Evolutionary conservation across 2,113 vertebrate species (phyloP), one percentile per base, ranked within the genome.

Genomic region (Donacobius atricapilla): DNA sequence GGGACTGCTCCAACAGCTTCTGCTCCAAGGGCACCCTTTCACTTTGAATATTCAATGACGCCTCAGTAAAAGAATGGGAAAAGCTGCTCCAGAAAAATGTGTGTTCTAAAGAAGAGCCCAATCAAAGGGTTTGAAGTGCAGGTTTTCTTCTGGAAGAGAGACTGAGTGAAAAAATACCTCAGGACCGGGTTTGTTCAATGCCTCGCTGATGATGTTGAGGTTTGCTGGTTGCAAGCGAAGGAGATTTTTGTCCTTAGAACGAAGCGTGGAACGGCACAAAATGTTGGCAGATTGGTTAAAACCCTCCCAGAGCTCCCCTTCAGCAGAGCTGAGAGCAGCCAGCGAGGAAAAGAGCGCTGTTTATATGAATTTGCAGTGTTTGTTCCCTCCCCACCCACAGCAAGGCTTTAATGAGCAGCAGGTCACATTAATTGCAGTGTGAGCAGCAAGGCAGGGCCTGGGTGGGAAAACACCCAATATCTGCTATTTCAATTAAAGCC

Each of bases 291-390:
- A 39, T 48, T 10, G 22, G 44, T 42, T 28, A 3, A 65, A 79
- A 47, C 5, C n/a, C 37, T 35, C 50, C 19, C 53, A 19, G 58
- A 6, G n/a, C n/a, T 42, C 20, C 31, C 8, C 1, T 53, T 40
- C 11, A 48, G 44, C 76, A 58, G 40, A 65, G 37, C 53, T 56
- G 42, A 30, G 76, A 48, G 42, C 9, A 10, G 4, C 47, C 12
- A 54, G 69, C 60, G 17, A 66, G 66, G 61, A 58, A 40, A 39
- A 72, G 14, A 56, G 48, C 17, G 8, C 12, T n/a, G 12, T 0
- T 70, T 1, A 4, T 1, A 2, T 3, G 10, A 3, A 21, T 75
- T 40, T 28, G 22, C 54, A 66, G 22, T 7, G 33, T 6, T 39
- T 63, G 54, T 18, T 35, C 42, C 66, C 70, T 65, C 23, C 54